Evolutionary conservation across 1,140 invertebrate genomes (phyloP), one percentile per base, ranked within the genome.

Genomic region (Drosophila sturtevanti): DNA sequence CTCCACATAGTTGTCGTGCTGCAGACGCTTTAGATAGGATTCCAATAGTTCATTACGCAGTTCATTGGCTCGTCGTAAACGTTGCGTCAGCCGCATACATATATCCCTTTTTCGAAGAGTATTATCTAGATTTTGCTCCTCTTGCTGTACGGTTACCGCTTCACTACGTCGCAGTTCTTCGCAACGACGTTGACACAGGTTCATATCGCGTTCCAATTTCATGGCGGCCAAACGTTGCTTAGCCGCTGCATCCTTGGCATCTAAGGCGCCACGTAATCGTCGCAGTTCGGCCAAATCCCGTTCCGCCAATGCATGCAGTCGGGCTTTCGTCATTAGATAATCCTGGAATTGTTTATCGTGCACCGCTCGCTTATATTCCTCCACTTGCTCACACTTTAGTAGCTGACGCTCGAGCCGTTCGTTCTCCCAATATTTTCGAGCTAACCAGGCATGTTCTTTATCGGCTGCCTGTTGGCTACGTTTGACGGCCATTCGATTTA

Each of bases 291-390:
- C 68, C 52, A 91, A 60, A 52, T 92, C 90, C 0, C 89, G 79
- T 24, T 90, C 80, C 0, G 86, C 82, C 59, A 92, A 44, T 0
- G 85, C 72, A 63, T 91, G 80, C 9, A 91, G 65, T 0, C 91
- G 68, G 0, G 78, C 82, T 63, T 91, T 90, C 52, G 89, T 91
- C 55, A 86, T 4, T 3, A 90, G 51, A 59, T 90, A 90, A 37
- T 92, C 91, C 62, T 90, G 89, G 31, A 89, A 86, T 67, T 91
- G 91, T 65, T 92, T 92, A 16, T 92, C 84, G 16, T 86, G 84
- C 12, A 92, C 78, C 0, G 86, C 86, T 5, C 76, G 84, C 63
- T 89, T 91, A 21, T 90, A 92, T 6, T 91, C 89, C 66, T 91
- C 90, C 64, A 91, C 66, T 35, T 92, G 91, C 58, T 92, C 91